Conservation (phyloP, 2,888 invertebrate genomes). For the Charanyca ferruginea region DNA sequence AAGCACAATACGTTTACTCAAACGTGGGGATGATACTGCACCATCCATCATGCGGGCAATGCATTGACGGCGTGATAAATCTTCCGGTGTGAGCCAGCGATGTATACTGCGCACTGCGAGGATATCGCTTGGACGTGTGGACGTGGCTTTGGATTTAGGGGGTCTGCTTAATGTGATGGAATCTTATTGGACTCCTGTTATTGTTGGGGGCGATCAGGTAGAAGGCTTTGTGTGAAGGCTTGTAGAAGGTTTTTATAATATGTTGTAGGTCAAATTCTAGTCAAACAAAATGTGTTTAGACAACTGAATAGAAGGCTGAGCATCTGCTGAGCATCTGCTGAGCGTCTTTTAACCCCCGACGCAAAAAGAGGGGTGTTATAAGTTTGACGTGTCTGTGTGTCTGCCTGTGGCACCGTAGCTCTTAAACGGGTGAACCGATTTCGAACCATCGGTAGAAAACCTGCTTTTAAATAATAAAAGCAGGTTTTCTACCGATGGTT, state of each 20-base stretch:
- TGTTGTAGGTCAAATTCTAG: constrained; percentile 1
- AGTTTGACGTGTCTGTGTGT: no score
- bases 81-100: constrained; percentile 60
- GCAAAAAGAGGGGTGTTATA: no score
- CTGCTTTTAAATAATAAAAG: no score
- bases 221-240: constrained; percentile 24
- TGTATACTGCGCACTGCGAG: constrained; percentile 51
- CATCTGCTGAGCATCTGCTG: background rate
- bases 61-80: constrained; percentile 68
- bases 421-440: no score
- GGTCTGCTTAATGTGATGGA: constrained; percentile 62
- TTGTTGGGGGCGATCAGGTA: constrained; percentile 43
- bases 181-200: constrained; percentile 59
- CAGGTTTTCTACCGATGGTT: no score
- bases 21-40: constrained; percentile 58
- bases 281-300: background rate
- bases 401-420: no score
- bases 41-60: constrained; percentile 65
- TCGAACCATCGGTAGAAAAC: no score
- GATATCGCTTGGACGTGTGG: constrained; percentile 50
- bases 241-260: constrained; percentile 19
- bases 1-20: constrained; percentile 66
- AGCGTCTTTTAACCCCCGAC: no score
- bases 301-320: background rate
- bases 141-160: constrained; percentile 56